A percentile compares a stretch with the other conserved stretches of the same genome.
These are phyloP conservation scores for Anoplophora glabripennis DNA, from an alignment of 1,140 invertebrate species.

Conservation along the genomic window DNA sequence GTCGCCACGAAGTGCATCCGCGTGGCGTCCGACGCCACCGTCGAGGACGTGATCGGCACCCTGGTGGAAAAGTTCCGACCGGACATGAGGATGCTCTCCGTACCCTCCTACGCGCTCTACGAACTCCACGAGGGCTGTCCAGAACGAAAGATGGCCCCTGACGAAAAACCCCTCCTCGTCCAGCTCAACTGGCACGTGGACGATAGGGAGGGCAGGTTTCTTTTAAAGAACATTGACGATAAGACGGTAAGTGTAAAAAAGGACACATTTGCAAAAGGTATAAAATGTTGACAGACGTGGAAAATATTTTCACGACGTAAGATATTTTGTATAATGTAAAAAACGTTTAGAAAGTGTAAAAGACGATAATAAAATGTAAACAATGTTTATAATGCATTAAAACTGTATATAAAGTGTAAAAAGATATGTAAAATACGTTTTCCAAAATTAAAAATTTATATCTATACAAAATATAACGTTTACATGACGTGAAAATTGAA, in stretches of 20 bases:
- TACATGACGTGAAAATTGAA: no score
- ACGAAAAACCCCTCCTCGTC: conserved; percentile 95
- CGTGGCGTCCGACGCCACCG: conserved; percentile 92
- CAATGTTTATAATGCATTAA: no score
- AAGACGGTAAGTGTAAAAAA: conserved; percentile 68
- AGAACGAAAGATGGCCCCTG: conserved; percentile 81
- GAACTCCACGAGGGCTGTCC: conserved; percentile 97
- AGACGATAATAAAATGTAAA: no score
- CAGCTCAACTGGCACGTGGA: conserved; percentile 99
- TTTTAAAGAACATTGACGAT: conserved; percentile 85
- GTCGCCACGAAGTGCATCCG: conserved; percentile 99
- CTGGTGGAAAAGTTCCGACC: conserved; percentile 99
- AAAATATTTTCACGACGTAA: no score
- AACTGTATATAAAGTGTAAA: no score
- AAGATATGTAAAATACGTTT: no score
- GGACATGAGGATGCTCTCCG: conserved; percentile 97
- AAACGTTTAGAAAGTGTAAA: no score
- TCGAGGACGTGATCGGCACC: conserved; percentile 90
- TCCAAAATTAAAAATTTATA: no score
- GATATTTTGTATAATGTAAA: no score
- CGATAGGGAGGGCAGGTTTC: conserved; percentile 94
- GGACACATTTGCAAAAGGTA: no score
- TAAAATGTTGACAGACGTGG: no score
- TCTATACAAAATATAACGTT: no score
- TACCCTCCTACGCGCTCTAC: conserved; percentile 93